Evolutionary conservation across 53 echinoderm and acorn worm species (phyloP), one percentile per base, ranked within the genome.

Genomic region (Stichopus horrens): DNA sequence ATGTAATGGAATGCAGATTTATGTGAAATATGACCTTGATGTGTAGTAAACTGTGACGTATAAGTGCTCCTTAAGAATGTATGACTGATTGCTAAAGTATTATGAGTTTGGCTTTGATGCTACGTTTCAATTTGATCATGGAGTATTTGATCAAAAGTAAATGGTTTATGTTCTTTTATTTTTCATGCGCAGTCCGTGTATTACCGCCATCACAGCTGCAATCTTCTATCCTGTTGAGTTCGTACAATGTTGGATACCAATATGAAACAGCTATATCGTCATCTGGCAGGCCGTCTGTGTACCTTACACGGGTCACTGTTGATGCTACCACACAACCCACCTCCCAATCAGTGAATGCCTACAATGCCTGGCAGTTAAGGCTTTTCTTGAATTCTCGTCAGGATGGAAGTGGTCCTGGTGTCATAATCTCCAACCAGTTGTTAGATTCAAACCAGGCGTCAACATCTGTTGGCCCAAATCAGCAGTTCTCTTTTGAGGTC

Each of bases 361-460:
- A 21, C 58, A 19, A 58, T 58, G 63, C 10, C 8, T 83, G 83
- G 83, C 21, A 58, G 83, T 7, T 58, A 7, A 58, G 7, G 59
- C 51, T 83, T 8, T 83, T 58, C n/a, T 18, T 63, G 9, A 58
- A 19, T 8, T 21, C 16, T 21, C 21, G n/a, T 5, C 58, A 83
- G 11, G 83, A 83, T 20, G 83, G 83, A 5, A 20, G 6, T 9
- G 83, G 83, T 59, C 19, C 3, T 11, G 21, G 83, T 0, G 0
- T 0, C 19, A 63, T 58, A 11, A 8, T 83, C 54, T 58, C 83
- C 8, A 5, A 21, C 0, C 83, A 83, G 37, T 59, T 83, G 10
- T 58, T 83, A 22, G 37, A 83, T 11, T 4, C 21, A 4, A 63
- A 58, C 19, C 83, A 83, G 60, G 83, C 83, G 4, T 83, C 83